Conservation (phyloP, 2,888 invertebrate species). For the Pheosia gnoma region DNA sequence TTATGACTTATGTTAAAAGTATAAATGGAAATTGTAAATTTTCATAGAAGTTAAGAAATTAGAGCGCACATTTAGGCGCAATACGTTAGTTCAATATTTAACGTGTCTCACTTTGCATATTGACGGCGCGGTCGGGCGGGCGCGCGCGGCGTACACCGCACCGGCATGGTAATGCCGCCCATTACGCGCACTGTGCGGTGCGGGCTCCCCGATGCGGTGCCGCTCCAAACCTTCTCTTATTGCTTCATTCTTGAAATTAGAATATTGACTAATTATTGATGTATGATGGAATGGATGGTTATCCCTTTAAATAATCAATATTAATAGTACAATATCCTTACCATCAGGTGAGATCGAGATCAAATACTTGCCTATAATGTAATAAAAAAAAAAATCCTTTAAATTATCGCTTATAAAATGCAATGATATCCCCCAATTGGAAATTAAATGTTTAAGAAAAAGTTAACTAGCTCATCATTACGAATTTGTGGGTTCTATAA, state of each 20-base stretch:
- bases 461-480: too few relatives aligned
- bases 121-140: slow-evolving; percentile 68
- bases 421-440: too few relatives aligned
- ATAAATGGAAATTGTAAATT: slow-evolving; percentile 31
- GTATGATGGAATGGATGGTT: too few relatives aligned
- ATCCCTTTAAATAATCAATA: too few relatives aligned
- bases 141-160: slow-evolving; percentile 57
- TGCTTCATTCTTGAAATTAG: slow-evolving; percentile 34
- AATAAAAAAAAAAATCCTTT: too few relatives aligned
- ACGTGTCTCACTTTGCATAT: slow-evolving; percentile 74
- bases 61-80: slow-evolving; percentile 54
- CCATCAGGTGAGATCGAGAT: too few relatives aligned
- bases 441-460: too few relatives aligned
- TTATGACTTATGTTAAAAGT: too few relatives aligned
- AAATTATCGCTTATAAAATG: too few relatives aligned
- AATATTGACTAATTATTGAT: slow-evolving; percentile 21
- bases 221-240: slow-evolving; percentile 42
- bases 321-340: too few relatives aligned
- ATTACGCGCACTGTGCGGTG: slow-evolving; percentile 54
- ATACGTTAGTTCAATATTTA: slow-evolving; percentile 69
- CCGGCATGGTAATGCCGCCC: slow-evolving; percentile 71
- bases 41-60: slow-evolving; percentile 28
- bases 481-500: too few relatives aligned
- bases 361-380: too few relatives aligned
- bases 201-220: slow-evolving; percentile 21